Percentiles rank a stretch among this genome's conserved stretches.
Conservation (phyloP, 2,113 vertebrate genomes). For the Emydura subglobosa region DNA sequence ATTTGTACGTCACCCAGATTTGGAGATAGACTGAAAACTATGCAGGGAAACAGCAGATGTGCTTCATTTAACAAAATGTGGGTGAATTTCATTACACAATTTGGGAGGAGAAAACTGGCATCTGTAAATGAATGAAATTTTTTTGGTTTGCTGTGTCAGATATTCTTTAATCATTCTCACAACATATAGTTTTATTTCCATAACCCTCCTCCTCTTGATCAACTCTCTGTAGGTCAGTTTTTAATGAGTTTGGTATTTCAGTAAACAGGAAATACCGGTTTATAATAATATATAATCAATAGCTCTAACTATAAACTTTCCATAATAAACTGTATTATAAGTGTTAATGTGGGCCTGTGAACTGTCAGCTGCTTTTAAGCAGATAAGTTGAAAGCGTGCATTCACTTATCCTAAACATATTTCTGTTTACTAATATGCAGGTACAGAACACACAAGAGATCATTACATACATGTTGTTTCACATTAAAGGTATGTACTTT, state of each 20-base stretch:
- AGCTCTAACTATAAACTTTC: not conserved
- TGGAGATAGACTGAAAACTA: not conserved
- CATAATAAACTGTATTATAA: not conserved
- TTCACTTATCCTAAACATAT: not conserved
- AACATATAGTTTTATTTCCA: not conserved
- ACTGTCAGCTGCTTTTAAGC: not conserved
- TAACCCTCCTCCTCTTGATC: not conserved
- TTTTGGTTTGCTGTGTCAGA: not conserved
- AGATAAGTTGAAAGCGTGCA: not conserved
- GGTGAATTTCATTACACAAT: rapidly evolving
- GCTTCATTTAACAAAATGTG: not conserved
- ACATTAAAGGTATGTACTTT: not conserved
- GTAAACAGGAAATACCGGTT: not conserved
- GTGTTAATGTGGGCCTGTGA: not conserved
- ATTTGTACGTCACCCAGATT: not conserved
- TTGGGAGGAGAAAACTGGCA: not conserved
- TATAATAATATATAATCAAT: not conserved
- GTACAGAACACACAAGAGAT: not conserved
- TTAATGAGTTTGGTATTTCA: not conserved
- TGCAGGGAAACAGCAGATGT: not conserved
- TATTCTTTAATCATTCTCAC: not conserved
- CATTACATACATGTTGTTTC: not conserved
- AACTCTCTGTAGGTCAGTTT: not conserved
- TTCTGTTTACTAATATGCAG: not conserved
- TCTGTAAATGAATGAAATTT: not conserved